Percentiles rank a stretch among this genome's conserved stretches.
phyloP scores from a whole-genome alignment of 1,140 invertebrate species.

The Bombus terrestris region DNA sequence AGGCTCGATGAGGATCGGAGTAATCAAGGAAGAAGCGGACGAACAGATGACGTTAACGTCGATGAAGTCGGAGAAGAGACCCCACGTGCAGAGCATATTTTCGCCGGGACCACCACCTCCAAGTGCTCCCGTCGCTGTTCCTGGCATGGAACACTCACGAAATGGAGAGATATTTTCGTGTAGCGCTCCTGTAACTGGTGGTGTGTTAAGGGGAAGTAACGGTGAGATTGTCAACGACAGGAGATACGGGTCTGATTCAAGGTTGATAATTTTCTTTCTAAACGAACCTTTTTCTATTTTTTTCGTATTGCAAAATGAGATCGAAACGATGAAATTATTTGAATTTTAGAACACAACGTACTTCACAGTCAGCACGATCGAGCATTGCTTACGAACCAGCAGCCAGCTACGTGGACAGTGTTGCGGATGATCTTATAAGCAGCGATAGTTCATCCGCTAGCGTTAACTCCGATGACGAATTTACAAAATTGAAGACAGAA shows the following conservation, averaged over 20 bases:
- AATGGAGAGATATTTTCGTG: constrained; percentile 83
- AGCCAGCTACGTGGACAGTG: constrained; percentile 47
- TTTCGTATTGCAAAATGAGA: not conserved
- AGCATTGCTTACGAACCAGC: constrained; percentile 61
- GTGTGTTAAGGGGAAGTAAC: not conserved
- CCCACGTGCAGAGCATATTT: constrained; percentile 81
- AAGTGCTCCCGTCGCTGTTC: constrained; percentile 78
- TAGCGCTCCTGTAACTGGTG: constrained; percentile 68
- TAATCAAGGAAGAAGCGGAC: constrained; percentile 90
- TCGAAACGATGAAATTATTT: constrained; percentile 39
- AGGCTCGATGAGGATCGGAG: constrained; percentile 88
- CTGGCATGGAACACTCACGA: constrained; percentile 71
- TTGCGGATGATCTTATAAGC: constrained; percentile 57
- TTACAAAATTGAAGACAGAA: constrained; percentile 82
- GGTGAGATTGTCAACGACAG: not conserved
- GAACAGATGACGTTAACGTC: constrained; percentile 91
- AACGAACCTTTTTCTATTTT: no score
- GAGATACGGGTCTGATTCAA: constrained; percentile 1
- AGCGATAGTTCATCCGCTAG: constrained; percentile 52
- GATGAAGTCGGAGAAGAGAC: constrained; percentile 84
- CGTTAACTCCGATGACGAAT: constrained; percentile 80
- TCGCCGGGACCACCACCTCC: constrained; percentile 77
- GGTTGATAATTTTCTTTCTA: not conserved
- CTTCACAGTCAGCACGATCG: constrained; percentile 62
- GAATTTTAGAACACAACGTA: constrained; percentile 57